A percentile compares a stretch with the other conserved stretches of the same genome.
phyloP scores from a whole-genome alignment of 1,140 invertebrate genomes.

The Hydropsyche tenuis region DNA sequence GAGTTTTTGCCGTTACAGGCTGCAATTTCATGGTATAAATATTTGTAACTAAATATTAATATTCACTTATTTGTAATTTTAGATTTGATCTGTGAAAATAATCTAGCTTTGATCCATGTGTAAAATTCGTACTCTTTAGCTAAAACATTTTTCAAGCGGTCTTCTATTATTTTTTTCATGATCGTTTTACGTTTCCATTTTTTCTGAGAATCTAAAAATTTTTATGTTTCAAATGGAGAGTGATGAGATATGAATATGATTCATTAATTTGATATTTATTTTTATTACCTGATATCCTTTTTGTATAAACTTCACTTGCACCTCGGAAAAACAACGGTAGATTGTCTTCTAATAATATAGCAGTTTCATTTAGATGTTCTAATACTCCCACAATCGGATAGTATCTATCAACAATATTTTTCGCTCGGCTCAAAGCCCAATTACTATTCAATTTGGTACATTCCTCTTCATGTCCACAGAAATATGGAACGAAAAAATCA shows the following conservation, averaged over 20 bases:
- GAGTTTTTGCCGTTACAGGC: too few relatives aligned
- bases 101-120: slow-evolving; percentile 65
- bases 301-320: slow-evolving; percentile 62
- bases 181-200: slow-evolving; percentile 39
- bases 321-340: slow-evolving; percentile 70
- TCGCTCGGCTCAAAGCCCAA: slow-evolving; percentile 69
- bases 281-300: slow-evolving; percentile 64
- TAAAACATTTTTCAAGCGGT: slow-evolving; percentile 31
- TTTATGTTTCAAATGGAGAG: background rate
- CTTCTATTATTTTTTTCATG: slow-evolving; percentile 11
- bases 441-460: slow-evolving; percentile 69
- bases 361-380: slow-evolving; percentile 69
- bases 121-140: slow-evolving; percentile 69
- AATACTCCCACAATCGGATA: slow-evolving; percentile 72
- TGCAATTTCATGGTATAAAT: too few relatives aligned
- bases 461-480: slow-evolving; percentile 69
- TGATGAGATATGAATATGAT: background rate
- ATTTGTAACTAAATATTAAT: background rate
- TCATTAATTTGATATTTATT: background rate
- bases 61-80: slow-evolving; percentile 17
- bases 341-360: slow-evolving; percentile 65
- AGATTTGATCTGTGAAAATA: slow-evolving; percentile 56
- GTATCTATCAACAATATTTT: slow-evolving; percentile 69
- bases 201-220: slow-evolving; percentile 37
- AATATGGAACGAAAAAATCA: slow-evolving; percentile 67